Percentiles rank a stretch among this genome's conserved stretches.
Evolutionary conservation across 2,888 invertebrate species (phyloP).

Genomic region (Troides aeacus): DNA sequence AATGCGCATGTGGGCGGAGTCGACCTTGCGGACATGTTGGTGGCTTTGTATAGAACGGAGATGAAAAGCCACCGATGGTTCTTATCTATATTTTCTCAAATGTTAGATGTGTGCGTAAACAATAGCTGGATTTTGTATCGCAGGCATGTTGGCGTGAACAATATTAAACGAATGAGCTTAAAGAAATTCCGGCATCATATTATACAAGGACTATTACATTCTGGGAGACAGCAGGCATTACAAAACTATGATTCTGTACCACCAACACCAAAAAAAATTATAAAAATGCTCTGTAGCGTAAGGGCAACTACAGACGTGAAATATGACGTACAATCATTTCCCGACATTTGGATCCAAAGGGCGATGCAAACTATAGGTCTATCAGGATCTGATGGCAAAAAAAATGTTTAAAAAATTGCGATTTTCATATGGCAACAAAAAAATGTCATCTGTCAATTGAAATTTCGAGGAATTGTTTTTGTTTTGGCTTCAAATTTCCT

Average conservation of each 20-base stretch:
- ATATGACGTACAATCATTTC: slow-evolving; percentile 34
- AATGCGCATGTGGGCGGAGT: no score
- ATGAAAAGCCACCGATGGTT: slow-evolving; percentile 36
- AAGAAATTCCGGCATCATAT: neutral
- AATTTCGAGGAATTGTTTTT: no score
- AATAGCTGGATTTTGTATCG: no score
- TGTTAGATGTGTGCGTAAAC: slow-evolving; percentile 22
- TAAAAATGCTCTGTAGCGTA: slow-evolving; percentile 1
- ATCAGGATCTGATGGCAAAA: no score
- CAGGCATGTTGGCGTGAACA: no score
- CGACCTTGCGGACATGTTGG: slow-evolving; percentile 35
- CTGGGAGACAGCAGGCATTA: neutral
- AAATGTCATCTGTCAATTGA: no score
- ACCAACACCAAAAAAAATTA: neutral
- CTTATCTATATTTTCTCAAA: slow-evolving; percentile 27
- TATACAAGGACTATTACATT: neutral
- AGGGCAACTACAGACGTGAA: slow-evolving; percentile 33
- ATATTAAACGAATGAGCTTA: neutral
- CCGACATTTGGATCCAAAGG: slow-evolving; percentile 32
- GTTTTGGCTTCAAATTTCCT: no score
- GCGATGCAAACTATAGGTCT: slow-evolving; percentile 4
- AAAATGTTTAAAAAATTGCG: no score
- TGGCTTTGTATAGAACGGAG: slow-evolving; percentile 38
- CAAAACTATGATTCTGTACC: neutral
- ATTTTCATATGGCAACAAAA: no score